Evolutionary conservation across 2,113 vertebrate genomes (phyloP).

Genomic region (Syngnathus scovelli): DNA sequence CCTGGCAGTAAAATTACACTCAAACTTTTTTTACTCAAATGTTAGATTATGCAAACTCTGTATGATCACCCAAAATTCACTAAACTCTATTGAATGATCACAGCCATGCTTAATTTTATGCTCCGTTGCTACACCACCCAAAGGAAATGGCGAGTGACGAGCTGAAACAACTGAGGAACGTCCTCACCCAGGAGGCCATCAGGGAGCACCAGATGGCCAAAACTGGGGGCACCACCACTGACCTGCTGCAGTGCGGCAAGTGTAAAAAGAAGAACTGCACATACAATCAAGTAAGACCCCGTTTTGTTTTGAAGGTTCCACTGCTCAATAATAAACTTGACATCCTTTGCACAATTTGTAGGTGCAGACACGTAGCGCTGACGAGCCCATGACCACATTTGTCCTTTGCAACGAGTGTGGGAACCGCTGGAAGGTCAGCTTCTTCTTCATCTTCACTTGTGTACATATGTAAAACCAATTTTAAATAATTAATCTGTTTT

Average conservation of each 20-base stretch:
- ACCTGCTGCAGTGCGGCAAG: conserved; percentile 91
- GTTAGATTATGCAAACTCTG: too few relatives aligned
- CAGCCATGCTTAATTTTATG: not conserved
- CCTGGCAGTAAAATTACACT: not conserved
- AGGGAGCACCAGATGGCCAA: conserved; percentile 99
- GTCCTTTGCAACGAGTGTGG: conserved; percentile 97
- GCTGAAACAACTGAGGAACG: conserved; percentile 84
- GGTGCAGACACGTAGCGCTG: conserved; percentile 95
- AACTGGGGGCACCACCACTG: conserved; percentile 85
- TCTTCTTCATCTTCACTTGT: not conserved
- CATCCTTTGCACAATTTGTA: conserved; percentile 43
- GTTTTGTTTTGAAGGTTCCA: not conserved
- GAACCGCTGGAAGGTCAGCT: conserved; percentile 93
- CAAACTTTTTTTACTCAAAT: not conserved
- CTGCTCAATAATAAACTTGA: not conserved
- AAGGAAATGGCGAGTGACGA: conserved; percentile 98
- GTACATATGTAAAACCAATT: not conserved
- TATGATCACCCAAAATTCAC: too few relatives aligned
- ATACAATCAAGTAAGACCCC: conserved; percentile 71
- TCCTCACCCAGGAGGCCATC: conserved; percentile 94
- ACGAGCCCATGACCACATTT: conserved; percentile 98
- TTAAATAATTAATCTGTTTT: not conserved
- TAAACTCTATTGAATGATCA: not conserved
- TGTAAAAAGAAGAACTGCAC: conserved; percentile 97
- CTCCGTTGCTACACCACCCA: not conserved